Evolutionary conservation across 2,797 vertebrate genomes (phyloP), one percentile per base, ranked within the genome.

Genomic region (Kryptolebias ocellatus): DNA sequence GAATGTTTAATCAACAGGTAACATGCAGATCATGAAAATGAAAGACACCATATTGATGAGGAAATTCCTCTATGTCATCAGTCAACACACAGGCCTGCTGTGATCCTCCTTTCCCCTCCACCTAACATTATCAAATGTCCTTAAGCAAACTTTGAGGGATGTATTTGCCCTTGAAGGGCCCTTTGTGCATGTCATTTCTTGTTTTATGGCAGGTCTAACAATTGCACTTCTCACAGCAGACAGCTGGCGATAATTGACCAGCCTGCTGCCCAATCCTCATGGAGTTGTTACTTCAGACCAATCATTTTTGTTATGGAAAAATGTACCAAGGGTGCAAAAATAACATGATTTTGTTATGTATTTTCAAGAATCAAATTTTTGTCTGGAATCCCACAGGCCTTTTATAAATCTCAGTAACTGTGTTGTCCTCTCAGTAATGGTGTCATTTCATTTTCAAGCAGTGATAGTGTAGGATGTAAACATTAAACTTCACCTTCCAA

Each of bases 1-100:
- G 65, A 77, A 68, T 70, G 69, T 87, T 90, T 92, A 90, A 88
- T 92, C 90, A 91, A 91, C 83, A 91, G 80, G 83, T 84, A 78
- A 87, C 83, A 83, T 68, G 61, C 29, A 45, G 81, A 84, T 85
- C 74, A 80, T 64, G 76, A 80, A 80, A 73, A 80, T 75, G 72
- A 79, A 81, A 76, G 72, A 72, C 65, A 68, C 61, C 77, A 67
- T 51, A 70, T 71, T 60, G 76, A 83, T 75, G 72, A 80, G 77
- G 56, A 58, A 74, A 77, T 63, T 55, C 57, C 63, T 34, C 3
- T 44, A 28, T 64, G 78, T 78, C 73, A 77, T 87, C 78, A 85
- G 60, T 85, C 80, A 77, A 11, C 60, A n/a, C 27, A 52, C 64
- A 72, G 58, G 67, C 54, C 64, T 65, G n/a, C 14, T 58, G 54